These are phyloP conservation scores for Larimichthys crocea DNA, from an alignment of 2,113 vertebrate genomes.

Conservation along the genomic window DNA sequence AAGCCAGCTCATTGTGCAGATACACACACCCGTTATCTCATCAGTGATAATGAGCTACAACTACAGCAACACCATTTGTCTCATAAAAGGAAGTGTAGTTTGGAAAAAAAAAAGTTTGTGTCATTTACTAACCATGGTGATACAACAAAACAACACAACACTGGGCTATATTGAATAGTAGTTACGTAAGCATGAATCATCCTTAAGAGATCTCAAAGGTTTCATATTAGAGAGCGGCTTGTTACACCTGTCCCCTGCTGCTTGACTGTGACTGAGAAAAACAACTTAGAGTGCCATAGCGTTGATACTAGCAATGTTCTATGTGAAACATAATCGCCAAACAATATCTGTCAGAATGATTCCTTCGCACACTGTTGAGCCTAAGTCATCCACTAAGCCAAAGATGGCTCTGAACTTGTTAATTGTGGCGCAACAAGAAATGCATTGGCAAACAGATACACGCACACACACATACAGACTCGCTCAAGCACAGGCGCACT, in stretches of 20 bases:
- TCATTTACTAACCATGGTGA: conserved; percentile 56
- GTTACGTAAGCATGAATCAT: conserved; percentile 62
- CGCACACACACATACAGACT: conserved; percentile 19
- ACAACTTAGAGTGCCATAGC: conserved; percentile 47
- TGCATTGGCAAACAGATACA: conserved; percentile 32
- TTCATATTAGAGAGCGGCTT: conserved; percentile 52
- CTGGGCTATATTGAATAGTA: conserved; percentile 25
- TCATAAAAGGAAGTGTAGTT: conserved; percentile 33
- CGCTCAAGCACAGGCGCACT: conserved; percentile 16
- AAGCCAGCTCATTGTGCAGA: not conserved
- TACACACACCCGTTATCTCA: not conserved
- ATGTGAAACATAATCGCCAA: conserved; percentile 57
- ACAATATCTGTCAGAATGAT: conserved; percentile 66
- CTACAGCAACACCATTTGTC: conserved; percentile 10
- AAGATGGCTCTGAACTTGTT: conserved; percentile 61
- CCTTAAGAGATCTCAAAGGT: conserved; percentile 57
- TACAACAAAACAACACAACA: conserved; percentile 48
- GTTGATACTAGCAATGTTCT: conserved; percentile 37
- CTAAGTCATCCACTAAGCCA: conserved; percentile 48
- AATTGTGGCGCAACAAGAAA: conserved; percentile 58
- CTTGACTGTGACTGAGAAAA: conserved; percentile 38
- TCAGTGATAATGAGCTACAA: conserved; percentile 15
- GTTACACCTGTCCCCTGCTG: conserved; percentile 70
- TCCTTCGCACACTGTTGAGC: conserved; percentile 43
- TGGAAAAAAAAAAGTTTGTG: not conserved